Evolutionary conservation across 2,888 invertebrate species (phyloP), one percentile per base, ranked within the genome.

Genomic region (Mylabris sibirica): DNA sequence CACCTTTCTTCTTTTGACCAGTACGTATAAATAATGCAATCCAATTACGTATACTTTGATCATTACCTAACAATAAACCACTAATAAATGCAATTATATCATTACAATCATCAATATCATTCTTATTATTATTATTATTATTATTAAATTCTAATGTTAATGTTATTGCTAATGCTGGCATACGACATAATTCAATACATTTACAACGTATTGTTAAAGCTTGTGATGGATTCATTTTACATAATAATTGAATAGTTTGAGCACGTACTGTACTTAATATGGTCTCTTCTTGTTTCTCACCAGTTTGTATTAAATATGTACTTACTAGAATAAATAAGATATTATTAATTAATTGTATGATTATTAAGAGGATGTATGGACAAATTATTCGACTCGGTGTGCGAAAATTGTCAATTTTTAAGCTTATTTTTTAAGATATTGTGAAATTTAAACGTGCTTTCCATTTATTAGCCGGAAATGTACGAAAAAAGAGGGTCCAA

Each of bases 1-100:
- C 94, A 20, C 93, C 92, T 84, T 94, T 94, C 22, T 93, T 88
- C 84, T 94, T 94, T 79, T 96, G 95, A 0, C 94, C 93, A 76
- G 93, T 94, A 67, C 97, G 90, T 60, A 98, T 90, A 81, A 96
- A 98, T 79, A 94, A 89, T 0, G 96, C 95, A 84, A 98, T 96
- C 98, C 98, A 98, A 65, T 92, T 93, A 78, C 97, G 35, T 57
- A 95, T 92, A 74, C 92, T 91, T 81, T 94, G 94, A 84, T 98
- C 97, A 79, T 93, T 95, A 17, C 98, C 97, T 59, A 98, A 87
- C 35, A 84, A 85, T 63, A 98, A 87, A 5, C 98, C 96, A 57
- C 96, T 96, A 70, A 97, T 90, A 84, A 85, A 85, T 1, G 85
- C 84, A 11, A 85, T 85, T 82, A 85, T 84, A 74, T 85, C 85